phyloP scores from a whole-genome alignment of 2,113 vertebrate genomes.

The crab-eating macaque (Macaca fascicularis) region T2T-MFA8v1.1 NC_088394.1:46475501-46476000 shows the following conservation, averaged over 20 bases:
- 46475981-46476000: neutral
- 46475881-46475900: neutral
- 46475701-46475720: neutral
- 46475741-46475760: neutral
- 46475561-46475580: neutral
- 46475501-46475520: neutral
- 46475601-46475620: neutral
- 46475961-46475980: neutral
- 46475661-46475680: neutral
- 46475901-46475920: neutral
- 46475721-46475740: neutral
- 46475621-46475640: neutral
- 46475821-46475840: neutral
- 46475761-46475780: neutral
- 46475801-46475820: neutral
- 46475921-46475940: neutral
- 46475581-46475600: neutral
- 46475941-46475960: neutral
- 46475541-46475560: neutral
- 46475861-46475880: neutral
- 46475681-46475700: neutral
- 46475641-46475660: neutral
- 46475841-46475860: neutral
- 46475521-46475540: neutral
- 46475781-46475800: neutral